Base-by-base conservation (phyloP, 2,113 vertebrate genomes). In the Notothenia rossii region DNA sequence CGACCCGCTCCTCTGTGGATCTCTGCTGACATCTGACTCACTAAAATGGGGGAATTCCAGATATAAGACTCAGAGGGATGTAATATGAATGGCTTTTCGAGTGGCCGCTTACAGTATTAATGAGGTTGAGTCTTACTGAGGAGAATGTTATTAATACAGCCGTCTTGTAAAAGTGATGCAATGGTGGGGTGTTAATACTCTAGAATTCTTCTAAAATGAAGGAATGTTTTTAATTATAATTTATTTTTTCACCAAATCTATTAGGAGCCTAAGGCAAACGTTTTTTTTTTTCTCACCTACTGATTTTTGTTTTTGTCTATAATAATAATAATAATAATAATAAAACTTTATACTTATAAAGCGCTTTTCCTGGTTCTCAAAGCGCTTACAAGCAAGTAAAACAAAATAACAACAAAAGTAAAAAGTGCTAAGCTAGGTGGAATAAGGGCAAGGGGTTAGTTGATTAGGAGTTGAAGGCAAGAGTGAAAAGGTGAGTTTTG, bases 71-170 rank as follows among this genome's bases (percentile, higher is more conserved):
- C 75, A 82, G 22, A 46, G 59, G 76, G 63, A 82, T 79, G 74
- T 70, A 56, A 82, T 87, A 92, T 82, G 43, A 90, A 94, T 93
- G 74, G 51, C 50, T 91, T 95, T 93, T 93, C 83, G 86, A 94
- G 69, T 65, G 82, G 60, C 54, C 68, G n/a, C 88, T 92, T 88
- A 88, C 78, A 85, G 70, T 84, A 85, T 85, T 93, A 93, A 93
- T 93, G 88, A 93, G 82, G 68, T 77, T 85, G 66, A 82, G 69
- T 69, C 75, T 86, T 83, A 65, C 77, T 81, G 62, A 74, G 74
- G 65, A 71, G 58, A 76, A 81, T 55, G 66, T 86, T 76, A 90
- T 91, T 86, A 91, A 91, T 90, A 70, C 79, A 70, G 51, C 77
- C 71, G 55, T 77, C 68, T 81, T 90, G 76, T 86, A 90, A 90